phyloP scores from a whole-genome alignment of 1,140 invertebrate genomes.

The Drosophila athabasca region DNA sequence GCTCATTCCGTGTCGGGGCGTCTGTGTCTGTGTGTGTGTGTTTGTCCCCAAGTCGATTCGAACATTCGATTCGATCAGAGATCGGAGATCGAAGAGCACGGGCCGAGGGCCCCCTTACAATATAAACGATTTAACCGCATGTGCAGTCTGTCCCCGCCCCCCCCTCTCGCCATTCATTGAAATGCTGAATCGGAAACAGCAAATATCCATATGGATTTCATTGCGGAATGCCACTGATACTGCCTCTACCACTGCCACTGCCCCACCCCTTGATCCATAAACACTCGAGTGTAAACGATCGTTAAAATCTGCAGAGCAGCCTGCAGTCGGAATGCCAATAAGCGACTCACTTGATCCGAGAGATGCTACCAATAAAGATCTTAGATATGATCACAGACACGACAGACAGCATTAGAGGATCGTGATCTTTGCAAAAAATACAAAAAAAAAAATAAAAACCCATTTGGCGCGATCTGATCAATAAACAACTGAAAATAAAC shows the following conservation, averaged over 20 bases:
- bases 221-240: slow-evolving; percentile 53
- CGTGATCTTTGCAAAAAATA: too few species aligned
- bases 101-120: slow-evolving; percentile 39
- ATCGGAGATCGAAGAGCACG: slow-evolving; percentile 4
- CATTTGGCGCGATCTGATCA: slow-evolving; percentile 21
- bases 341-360: too few species aligned
- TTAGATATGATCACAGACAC: too few species aligned
- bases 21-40: slow-evolving; percentile 45
- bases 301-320: too few species aligned
- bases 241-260: slow-evolving; percentile 1
- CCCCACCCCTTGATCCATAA: slow-evolving; percentile 28
- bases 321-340: too few species aligned
- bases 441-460: too few species aligned
- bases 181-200: slow-evolving; percentile 48
- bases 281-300: slow-evolving; percentile 25
- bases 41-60: slow-evolving; percentile 58
- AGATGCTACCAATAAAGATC: too few species aligned
- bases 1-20: slow-evolving; percentile 55
- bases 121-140: slow-evolving; percentile 64
- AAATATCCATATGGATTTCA: slow-evolving; percentile 67
- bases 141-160: slow-evolving; percentile 27
- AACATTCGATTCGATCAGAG: slow-evolving; percentile 36
- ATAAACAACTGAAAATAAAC: slow-evolving; percentile 42
- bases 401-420: too few species aligned
- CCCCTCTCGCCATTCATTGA: slow-evolving; percentile 26